Evolutionary conservation across 2,888 invertebrate species (phyloP).

Genomic region (Ophion ventricosus): DNA sequence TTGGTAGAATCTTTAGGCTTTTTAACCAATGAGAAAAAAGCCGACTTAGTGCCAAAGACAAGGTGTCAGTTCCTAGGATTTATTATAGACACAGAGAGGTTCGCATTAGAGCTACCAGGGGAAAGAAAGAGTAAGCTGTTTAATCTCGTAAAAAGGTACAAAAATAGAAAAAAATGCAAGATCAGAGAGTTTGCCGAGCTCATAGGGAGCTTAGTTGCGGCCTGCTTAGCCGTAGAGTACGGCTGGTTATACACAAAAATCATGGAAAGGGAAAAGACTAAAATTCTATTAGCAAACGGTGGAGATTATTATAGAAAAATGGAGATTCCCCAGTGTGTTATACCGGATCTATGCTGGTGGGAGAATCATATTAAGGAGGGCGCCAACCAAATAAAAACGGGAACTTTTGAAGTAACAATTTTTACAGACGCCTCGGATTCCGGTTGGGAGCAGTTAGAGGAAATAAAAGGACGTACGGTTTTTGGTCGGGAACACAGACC

Average conservation of each 20-base stretch:
- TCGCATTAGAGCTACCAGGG: background rate
- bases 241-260: slow-evolving; percentile 54
- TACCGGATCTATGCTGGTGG: slow-evolving; percentile 37
- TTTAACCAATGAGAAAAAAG: slow-evolving; percentile 30
- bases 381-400: slow-evolving; percentile 28
- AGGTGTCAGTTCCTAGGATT: slow-evolving; percentile 10
- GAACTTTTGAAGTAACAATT: slow-evolving; percentile 30
- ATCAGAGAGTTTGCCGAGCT: slow-evolving; percentile 55
- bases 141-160: slow-evolving; percentile 5
- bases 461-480: slow-evolving; percentile 28
- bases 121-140: background rate
- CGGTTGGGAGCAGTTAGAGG: slow-evolving; percentile 43
- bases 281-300: slow-evolving; percentile 19
- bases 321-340: background rate
- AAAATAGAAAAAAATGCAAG: slow-evolving; percentile 11
- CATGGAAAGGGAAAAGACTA: slow-evolving; percentile 57
- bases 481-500: slow-evolving; percentile 16
- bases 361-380: slow-evolving; percentile 13
- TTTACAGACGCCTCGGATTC: slow-evolving; percentile 51
- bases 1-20: slow-evolving; percentile 38
- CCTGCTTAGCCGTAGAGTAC: slow-evolving; percentile 54
- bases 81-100: slow-evolving; percentile 39
- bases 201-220: slow-evolving; percentile 51
- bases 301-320: slow-evolving; percentile 32
- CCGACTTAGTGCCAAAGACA: background rate